Base-by-base conservation (phyloP, 1,140 invertebrate species). In the Frieseomelitta varia region DNA sequence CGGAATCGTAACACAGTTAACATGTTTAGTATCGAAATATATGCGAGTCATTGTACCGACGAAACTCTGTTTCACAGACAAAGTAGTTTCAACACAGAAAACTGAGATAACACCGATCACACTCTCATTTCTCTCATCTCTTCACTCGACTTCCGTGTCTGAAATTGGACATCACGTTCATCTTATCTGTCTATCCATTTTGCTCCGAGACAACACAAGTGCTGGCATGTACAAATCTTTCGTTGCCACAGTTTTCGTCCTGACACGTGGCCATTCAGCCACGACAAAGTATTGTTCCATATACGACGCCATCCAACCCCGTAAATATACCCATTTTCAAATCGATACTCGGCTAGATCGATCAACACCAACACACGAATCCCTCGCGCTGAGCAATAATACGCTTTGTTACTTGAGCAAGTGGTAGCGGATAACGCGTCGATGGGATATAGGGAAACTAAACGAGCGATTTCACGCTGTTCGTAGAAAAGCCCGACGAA, bases 401-500 rank as follows among this genome's bases (percentile, higher is more conserved):
- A 24, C 55, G 82, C 77, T 84, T 84, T 27, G 53, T 73, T 79
- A 68, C 82, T 79, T 84, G 56, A 56, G 21, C 68, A 80, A 51
- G 27, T 39, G 51, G 77, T 71, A 84, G 34, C 56, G 21, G 39
- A 17, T 58, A 39, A 24, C 11, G 21, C 10, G 30, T 1, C 17
- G 21, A 1, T 4, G 19, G 19, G 8, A 27, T 2, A 24, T 6
- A 72, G 4, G 6, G 51, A 12, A 0, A 67, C 30, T 80, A 67
- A 80, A 73, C n/a, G 27, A 73, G 61, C 69, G 67, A 71, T 67
- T 79, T 73, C 34, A 53, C 84, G 55, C 71, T 89, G 81, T 79
- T 89, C 87, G 63, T 96, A 99, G 98, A 97, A 99, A 99, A 96
- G 98, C 98, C 93, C 97, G 98, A 95, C 97, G 98, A 94, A 99